Evolutionary conservation across 2,113 vertebrate genomes (phyloP).

Genomic region (Calypte anna): DNA sequence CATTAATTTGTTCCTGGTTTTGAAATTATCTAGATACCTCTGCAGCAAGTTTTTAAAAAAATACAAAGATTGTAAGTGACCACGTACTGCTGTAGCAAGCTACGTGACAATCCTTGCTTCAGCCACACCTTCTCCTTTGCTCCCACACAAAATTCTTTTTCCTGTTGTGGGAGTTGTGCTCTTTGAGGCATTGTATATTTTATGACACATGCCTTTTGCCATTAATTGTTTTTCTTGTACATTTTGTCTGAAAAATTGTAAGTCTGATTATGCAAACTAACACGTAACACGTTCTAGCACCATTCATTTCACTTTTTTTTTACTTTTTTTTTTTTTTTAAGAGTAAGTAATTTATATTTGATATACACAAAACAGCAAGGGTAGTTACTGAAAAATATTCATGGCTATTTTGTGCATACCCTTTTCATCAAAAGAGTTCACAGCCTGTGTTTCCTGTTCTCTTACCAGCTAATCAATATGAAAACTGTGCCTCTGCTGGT

Average conservation of each 20-base stretch:
- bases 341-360: background rate
- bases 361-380: background rate
- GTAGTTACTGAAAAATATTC: background rate
- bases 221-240: background rate
- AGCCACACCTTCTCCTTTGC: background rate
- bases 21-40: background rate
- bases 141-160: background rate
- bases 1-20: background rate
- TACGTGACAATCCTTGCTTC: background rate
- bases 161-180: rapidly evolving
- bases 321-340: background rate
- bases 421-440: background rate
- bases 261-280: background rate
- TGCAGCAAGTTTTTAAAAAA: background rate
- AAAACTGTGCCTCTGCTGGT: background rate
- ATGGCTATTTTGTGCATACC: background rate
- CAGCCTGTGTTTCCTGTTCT: background rate
- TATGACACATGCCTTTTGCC: background rate
- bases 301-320: background rate
- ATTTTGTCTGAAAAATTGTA: background rate
- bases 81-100: background rate
- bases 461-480: background rate
- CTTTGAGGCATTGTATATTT: background rate
- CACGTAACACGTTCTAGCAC: background rate
- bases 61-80: background rate